Evolutionary conservation across 37 sponge, comb jelly and placozoan species (phyloP), one percentile per base, ranked within the genome.

Genomic region (Crambe crambe): DNA sequence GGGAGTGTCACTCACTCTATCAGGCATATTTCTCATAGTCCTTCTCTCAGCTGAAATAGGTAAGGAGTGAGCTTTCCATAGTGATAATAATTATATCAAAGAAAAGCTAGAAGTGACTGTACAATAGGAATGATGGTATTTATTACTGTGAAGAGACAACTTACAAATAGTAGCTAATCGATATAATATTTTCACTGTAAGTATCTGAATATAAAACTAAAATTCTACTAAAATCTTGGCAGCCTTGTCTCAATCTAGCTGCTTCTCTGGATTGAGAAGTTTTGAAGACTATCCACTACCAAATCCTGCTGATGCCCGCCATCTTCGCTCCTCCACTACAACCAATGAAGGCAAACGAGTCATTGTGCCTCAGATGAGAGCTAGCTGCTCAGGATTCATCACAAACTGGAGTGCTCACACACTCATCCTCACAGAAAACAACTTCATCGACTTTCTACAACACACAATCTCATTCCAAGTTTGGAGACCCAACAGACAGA

Each of bases 351-450:
- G 66, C 66, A 31, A 17, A 18, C 66, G 30, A 30, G 66, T 65
- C 34, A 65, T 65, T 34, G 35, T 65, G 5, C 66, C 66, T 31
- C 66, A 65, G 35, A 65, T 65, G 66, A 26, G 35, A 17, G 25
- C 30, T 9, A 31, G 17, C 66, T 65, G 66, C 10, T 17, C 35
- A 31, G 66, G 66, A 17, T 6, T 18, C 2, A 65, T 65, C 66
- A 65, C 66, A 3, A 30, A 3, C 66, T 65, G 66, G 66, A 65
- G 34, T 65, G 66, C 66, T 8, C 66, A 32, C 66, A 65, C 66
- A 31, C 35, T 65, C 35, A 31, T 31, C 35, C 15, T 31, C 30
- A 9, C 66, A 34, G 9, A 2, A 6, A 18, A 18, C 2, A 32
- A 65, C 66, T 65, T 32, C 10, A 65, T 65, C 66, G 66, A 65